Base-by-base conservation (phyloP, 2,797 vertebrate genomes). In the Dipus sagitta region DNA sequence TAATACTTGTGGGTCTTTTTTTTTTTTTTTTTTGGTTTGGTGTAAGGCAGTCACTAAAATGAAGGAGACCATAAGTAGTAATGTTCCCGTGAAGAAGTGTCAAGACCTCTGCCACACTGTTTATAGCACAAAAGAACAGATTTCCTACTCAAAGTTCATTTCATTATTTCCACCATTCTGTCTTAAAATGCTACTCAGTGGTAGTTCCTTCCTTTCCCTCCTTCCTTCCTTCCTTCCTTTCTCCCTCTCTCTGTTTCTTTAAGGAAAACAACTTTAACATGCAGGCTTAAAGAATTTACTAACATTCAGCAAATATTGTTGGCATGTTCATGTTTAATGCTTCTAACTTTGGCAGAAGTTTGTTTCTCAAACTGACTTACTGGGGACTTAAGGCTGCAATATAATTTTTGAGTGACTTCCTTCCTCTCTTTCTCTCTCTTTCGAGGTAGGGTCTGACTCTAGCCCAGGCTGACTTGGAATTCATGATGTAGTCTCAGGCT, bases 211-310 rank as follows among this genome's bases (percentile, higher is more conserved):
- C 38, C 38, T 38, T 38, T 38, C 38, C 38, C 6, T 38, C 38
- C 38, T 38, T 38, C 38, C 38, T 38, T 38, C 38, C 38, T 38
- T 38, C 38, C 38, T 38, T 38, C 38, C 38, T 38, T 38, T 38
- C 38, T 38, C 38, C 38, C 38, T 3, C 38, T 38, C 38, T 38
- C 38, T 38, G 38, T 38, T 38, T 38, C 38, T 58, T 58, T 58
- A 14, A 24, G 10, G 60, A n/a, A 3, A n/a, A 47, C 28, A 0
- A 3, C 1, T 26, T 60, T 15, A 38, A 4, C 0, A 13, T 64
- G 3, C 20, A 15, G 0, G 1, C 30, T 28, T 30, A 38, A 64
- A 58, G 14, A 8, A 47, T 74, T 54, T 58, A 3, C 20, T 34
- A 4, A n/a, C 1, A 2, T 23, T 65, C 18, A 78, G 70, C 34